Conservation (phyloP, 2,113 vertebrate species). For the Danionella cerebrum region DNA sequence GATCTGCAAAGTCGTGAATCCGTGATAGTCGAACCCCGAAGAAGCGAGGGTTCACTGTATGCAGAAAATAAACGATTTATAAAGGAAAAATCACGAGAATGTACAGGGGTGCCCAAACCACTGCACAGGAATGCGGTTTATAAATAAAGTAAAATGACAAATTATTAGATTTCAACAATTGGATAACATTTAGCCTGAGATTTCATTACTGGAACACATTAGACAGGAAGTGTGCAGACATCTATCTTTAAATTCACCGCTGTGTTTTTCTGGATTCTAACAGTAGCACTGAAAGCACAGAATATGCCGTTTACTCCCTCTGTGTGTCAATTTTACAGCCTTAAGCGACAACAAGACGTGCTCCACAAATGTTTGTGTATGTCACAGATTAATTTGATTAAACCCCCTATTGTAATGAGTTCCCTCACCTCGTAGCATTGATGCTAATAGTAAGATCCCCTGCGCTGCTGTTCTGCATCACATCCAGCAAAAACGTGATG, state of each 20-base stretch:
- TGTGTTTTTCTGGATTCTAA: background rate
- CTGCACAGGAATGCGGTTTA: too few relatives aligned
- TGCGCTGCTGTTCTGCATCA: constrained; percentile 74
- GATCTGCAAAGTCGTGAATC: too few relatives aligned
- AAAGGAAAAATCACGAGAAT: too few relatives aligned
- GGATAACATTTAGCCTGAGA: background rate
- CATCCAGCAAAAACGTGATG: constrained; percentile 82
- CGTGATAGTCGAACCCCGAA: too few relatives aligned
- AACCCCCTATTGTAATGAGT: background rate
- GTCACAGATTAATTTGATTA: background rate
- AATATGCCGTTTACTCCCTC: background rate
- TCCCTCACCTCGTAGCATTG: constrained; percentile 74
- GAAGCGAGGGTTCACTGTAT: too few relatives aligned
- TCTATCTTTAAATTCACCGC: background rate
- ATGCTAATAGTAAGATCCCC: constrained; percentile 72
- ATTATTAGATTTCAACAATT: background rate
- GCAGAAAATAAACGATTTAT: too few relatives aligned
- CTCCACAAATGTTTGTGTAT: background rate
- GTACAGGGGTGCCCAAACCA: too few relatives aligned
- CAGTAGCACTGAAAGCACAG: background rate
- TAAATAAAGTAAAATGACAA: too few relatives aligned
- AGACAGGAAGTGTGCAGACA: background rate
- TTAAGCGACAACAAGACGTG: background rate
- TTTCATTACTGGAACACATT: background rate
- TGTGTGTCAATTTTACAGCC: background rate